phyloP scores from a whole-genome alignment of 2,888 invertebrate species.

The Lampropteryx suffumata region DNA sequence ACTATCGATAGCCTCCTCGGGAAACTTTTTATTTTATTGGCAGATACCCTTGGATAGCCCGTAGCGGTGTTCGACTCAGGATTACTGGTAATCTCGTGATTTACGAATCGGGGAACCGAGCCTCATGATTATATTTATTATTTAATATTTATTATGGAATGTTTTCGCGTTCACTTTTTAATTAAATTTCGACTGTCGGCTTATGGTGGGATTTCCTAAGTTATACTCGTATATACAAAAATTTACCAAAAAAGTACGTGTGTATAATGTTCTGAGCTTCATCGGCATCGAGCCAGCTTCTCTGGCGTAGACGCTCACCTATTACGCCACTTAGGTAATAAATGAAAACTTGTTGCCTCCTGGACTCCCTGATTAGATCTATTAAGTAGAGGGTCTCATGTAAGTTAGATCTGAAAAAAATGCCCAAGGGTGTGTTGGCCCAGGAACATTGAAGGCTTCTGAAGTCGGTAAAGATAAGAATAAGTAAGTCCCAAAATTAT shows the following conservation, averaged over 20 bases:
- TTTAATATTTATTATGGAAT: not conserved
- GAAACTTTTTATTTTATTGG: conserved; percentile 58
- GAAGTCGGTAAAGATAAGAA: too few relatives aligned
- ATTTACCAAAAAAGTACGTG: not conserved
- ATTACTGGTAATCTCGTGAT: conserved; percentile 45
- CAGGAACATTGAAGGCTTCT: too few relatives aligned
- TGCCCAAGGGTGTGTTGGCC: too few relatives aligned
- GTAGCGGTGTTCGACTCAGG: conserved; percentile 41
- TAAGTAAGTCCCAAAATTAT: too few relatives aligned
- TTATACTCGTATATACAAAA: not conserved
- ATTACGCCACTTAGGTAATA: too few relatives aligned
- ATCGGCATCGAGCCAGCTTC: too few relatives aligned
- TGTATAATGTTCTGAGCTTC: too few relatives aligned
- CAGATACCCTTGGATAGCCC: conserved; percentile 26
- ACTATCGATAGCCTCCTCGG: conserved; percentile 25
- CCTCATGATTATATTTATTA: conserved; percentile 22
- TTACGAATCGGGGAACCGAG: conserved; percentile 33
- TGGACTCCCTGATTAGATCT: too few relatives aligned
- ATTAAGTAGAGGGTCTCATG: too few relatives aligned
- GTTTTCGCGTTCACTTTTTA: conserved; percentile 19
- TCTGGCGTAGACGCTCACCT: too few relatives aligned
- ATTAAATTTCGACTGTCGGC: conserved; percentile 19
- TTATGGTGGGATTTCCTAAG: conserved; percentile 3
- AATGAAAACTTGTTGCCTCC: too few relatives aligned
- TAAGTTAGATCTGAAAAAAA: too few relatives aligned